Evolutionary conservation across 2,888 invertebrate species (phyloP).

Genomic region (Agriopis marginaria): DNA sequence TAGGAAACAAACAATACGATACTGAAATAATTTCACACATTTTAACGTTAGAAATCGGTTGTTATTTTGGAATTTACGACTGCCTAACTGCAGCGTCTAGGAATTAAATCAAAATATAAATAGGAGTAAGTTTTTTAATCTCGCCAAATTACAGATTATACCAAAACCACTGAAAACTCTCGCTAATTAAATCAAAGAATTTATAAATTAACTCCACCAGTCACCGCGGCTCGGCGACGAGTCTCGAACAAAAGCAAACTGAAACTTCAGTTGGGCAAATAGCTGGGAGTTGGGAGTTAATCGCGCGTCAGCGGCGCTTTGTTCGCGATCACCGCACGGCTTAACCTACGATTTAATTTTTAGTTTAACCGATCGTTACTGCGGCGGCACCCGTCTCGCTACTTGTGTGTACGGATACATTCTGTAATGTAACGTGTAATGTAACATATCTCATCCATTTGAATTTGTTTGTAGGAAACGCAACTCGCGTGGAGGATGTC

Average conservation of each 20-base stretch:
- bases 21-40: not conserved
- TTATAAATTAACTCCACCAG: constrained; percentile 38
- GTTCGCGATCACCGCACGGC: constrained; percentile 22
- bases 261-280: constrained; percentile 17
- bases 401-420: not conserved
- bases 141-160: constrained; percentile 16
- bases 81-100: not conserved
- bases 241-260: constrained; percentile 23
- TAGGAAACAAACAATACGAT: not conserved
- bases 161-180: constrained; percentile 28
- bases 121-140: constrained; percentile 1
- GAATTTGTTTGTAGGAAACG: too few relatives aligned
- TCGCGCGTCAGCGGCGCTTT: constrained; percentile 40
- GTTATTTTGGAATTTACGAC: not conserved
- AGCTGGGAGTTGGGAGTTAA: constrained; percentile 32
- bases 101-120: not conserved
- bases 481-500: too few relatives aligned
- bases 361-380: constrained; percentile 5
- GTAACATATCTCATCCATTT: not conserved
- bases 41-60: not conserved
- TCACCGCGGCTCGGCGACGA: constrained; percentile 23
- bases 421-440: not conserved
- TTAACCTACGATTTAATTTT: constrained; percentile 20
- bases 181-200: constrained; percentile 40
- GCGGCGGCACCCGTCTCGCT: constrained; percentile 18